Percentiles rank a stretch among this genome's conserved stretches.
phyloP scores from a whole-genome alignment of 2,797 vertebrate genomes.

The Rhinoraja longicauda region DNA sequence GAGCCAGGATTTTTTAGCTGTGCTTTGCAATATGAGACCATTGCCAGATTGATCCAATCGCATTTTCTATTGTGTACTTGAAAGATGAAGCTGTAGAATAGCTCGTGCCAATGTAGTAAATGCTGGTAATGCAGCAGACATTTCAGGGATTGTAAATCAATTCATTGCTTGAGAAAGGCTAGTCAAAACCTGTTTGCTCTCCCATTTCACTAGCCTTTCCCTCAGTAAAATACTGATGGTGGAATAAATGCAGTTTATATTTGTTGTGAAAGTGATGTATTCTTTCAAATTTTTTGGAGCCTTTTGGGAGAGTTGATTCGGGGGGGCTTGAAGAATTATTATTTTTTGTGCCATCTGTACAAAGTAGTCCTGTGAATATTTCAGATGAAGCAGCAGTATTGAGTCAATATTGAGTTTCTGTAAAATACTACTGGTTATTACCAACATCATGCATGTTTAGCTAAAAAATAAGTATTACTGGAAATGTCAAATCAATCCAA shows the following conservation, averaged over 20 bases:
- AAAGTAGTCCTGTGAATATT: background rate
- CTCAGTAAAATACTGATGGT: background rate
- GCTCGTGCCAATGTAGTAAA: background rate
- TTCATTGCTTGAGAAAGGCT: background rate
- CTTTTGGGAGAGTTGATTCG: background rate
- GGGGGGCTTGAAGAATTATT: background rate
- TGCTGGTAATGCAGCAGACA: background rate
- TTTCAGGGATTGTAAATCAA: slow-evolving; percentile 2
- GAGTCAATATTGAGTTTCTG: background rate
- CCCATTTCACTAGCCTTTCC: background rate
- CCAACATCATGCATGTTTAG: background rate
- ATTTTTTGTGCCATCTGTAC: background rate
- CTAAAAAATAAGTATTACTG: background rate
- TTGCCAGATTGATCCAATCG: background rate
- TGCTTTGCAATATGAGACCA: background rate
- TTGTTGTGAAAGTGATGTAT: background rate
- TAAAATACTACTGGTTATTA: background rate
- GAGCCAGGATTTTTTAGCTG: background rate
- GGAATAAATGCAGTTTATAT: background rate
- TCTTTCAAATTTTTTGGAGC: background rate
- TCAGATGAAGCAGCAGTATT: background rate
- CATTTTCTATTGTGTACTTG: slow-evolving; percentile 8
- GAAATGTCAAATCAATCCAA: background rate
- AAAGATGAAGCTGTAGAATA: background rate
- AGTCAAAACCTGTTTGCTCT: background rate